Evolutionary conservation across 2,888 invertebrate species (phyloP), one percentile per base, ranked within the genome.

Genomic region (Sepioteuthis lessoniana): DNA sequence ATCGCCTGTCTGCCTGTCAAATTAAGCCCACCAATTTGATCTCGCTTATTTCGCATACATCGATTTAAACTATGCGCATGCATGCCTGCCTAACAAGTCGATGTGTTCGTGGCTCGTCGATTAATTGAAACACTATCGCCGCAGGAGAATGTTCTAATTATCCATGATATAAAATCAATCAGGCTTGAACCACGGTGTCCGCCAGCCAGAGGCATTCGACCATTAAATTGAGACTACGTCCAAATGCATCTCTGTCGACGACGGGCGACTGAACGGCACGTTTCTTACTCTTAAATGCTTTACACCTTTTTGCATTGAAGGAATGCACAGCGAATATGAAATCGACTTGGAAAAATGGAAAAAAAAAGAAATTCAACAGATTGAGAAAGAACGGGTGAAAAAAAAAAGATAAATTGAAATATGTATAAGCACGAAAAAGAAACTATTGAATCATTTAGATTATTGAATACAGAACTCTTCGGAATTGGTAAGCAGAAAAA

Each of bases 81-180:
- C 76, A 76, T 76, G n/a, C 76, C 76, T n/a, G n/a, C 76, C 35
- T 76, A 76, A 76, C 76, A n/a, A 76, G 76, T 76, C 76, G n/a
- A n/a, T 76, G 76, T 76, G 16, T 35, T 76, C 76, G n/a, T 35
- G n/a, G 76, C 76, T 35, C n/a, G n/a, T 76, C 76, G 76, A 76
- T 76, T 76, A 76, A 76, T 76, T 76, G 76, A 76, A 76, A 76
- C 76, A 76, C n/a, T 76, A 76, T 76, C n/a, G 76, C 76, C 76
- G n/a, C n/a, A 76, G n/a, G 76, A 35, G n/a, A 16, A 76, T 13
- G 16, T n/a, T 76, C 76, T 76, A 76, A 76, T 76, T 76, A n/a
- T 76, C 76, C 76, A 76, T 76, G 76, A 76, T 76, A 76, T 76
- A 76, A 76, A 76, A 76, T 76, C 76, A 76, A 76, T 76, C 76